Percentiles rank a stretch among this genome's conserved stretches.
Evolutionary conservation across 2,888 invertebrate species (phyloP).

Genomic region (Heliconius cydno): DNA sequence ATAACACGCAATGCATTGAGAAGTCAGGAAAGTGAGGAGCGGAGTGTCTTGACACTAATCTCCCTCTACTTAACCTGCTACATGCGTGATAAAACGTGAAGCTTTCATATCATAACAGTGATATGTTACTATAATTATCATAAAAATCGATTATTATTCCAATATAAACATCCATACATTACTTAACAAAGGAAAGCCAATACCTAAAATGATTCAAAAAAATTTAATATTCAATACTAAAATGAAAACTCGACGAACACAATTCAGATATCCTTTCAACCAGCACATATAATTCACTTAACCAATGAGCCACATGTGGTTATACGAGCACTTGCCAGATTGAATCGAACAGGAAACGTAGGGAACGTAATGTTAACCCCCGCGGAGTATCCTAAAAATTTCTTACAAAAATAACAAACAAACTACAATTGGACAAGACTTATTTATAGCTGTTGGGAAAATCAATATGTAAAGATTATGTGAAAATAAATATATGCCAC

Average conservation of each 20-base stretch:
- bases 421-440: slow-evolving; percentile 52
- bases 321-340: slow-evolving; percentile 62
- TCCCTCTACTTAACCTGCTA: too few species aligned
- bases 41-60: too few species aligned
- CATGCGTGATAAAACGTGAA: too few species aligned
- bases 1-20: too few species aligned
- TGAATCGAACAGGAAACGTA: slow-evolving; percentile 67
- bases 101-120: neutral
- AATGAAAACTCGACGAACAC: slow-evolving; percentile 32
- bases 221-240: slow-evolving; percentile 37
- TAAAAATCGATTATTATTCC: slow-evolving; percentile 1
- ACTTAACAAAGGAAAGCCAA: slow-evolving; percentile 29
- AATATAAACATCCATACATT: neutral
- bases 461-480: slow-evolving; percentile 2
- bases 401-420: slow-evolving; percentile 61
- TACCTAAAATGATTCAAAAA: slow-evolving; percentile 29
- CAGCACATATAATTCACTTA: slow-evolving; percentile 74
- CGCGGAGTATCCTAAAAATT: slow-evolving; percentile 68
- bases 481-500: neutral
- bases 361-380: slow-evolving; percentile 68
- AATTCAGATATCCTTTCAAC: slow-evolving; percentile 58
- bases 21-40: too few species aligned
- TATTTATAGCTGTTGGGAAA: slow-evolving; percentile 45
- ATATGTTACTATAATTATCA: neutral
- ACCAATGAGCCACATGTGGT: slow-evolving; percentile 75